phyloP scores from a whole-genome alignment of 2,888 invertebrate species.

The Odontocerum albicorne region DNA sequence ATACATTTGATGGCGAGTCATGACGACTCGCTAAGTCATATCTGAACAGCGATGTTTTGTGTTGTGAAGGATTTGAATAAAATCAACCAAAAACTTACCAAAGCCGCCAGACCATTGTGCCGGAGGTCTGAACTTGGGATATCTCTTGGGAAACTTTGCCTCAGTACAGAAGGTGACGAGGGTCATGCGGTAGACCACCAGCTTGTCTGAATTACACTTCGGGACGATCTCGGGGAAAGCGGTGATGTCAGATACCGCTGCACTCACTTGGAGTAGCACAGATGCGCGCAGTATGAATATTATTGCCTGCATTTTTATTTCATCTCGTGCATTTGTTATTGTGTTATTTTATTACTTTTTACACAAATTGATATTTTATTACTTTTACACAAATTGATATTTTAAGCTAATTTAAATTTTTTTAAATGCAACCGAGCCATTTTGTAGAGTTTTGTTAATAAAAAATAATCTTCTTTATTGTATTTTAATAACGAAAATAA shows the following conservation, averaged over 20 bases:
- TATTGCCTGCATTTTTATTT: background rate
- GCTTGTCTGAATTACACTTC: constrained; percentile 55
- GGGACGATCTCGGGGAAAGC: background rate
- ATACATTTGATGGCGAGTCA: background rate
- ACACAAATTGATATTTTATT: too few species aligned
- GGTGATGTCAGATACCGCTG: background rate
- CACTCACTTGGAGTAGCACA: background rate
- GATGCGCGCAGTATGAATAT: background rate
- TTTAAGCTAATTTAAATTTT: too few species aligned
- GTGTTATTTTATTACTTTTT: too few species aligned
- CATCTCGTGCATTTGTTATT: too few species aligned
- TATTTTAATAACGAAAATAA: too few species aligned
- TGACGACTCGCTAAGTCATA: background rate
- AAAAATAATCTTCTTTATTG: too few species aligned
- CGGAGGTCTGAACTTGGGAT: constrained; percentile 84
- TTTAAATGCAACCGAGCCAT: too few species aligned
- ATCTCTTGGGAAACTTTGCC: constrained; percentile 86
- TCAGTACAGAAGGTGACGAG: constrained; percentile 87
- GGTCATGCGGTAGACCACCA: constrained; percentile 84
- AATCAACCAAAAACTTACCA: constrained; percentile 68
- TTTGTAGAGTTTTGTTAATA: too few species aligned
- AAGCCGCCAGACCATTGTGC: constrained; percentile 92
- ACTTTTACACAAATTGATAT: too few species aligned
- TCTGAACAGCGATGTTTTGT: too few species aligned
- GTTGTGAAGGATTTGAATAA: background rate